Base-by-base conservation (phyloP, 2,888 invertebrate genomes). In the Chrysina gloriosa region DNA sequence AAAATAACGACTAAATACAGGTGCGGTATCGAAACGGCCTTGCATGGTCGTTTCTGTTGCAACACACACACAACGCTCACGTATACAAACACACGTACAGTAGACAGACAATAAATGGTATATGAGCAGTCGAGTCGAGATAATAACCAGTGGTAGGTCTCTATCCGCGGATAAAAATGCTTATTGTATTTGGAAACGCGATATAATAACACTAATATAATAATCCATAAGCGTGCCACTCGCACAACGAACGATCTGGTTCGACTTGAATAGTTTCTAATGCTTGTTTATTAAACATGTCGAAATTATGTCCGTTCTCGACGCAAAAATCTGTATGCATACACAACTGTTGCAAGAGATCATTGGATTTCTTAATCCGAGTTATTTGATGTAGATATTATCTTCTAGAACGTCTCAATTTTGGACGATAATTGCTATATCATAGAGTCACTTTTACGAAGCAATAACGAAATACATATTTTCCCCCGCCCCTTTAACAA, bases 21-120 rank as follows among this genome's bases (percentile, higher is more conserved):
- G 73, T 73, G 72, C 73, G 73, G 72, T 72, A 67, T 64, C 45
- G 69, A 16, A 36, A 71, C 73, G 73, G 68, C 71, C 73, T 71
- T 72, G 73, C 71, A 70, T 69, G 73, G 73, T 67, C 73, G 71
- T 69, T 68, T 54, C 54, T 52, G 70, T 70, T 71, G 66, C 72
- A 64, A 69, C 68, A 71, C 63, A 31, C 25, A 63, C 47, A 63
- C 25, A 31, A 45, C 19, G n/a, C 31, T 9, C 31, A 31, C 31
- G n/a, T 6, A 31, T n/a, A 31, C 31, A 7, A 31, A 31, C 31
- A 31, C 31, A 31, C 31, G n/a, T 45, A 19, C 14, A 45, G 45
- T 45, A 9, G 16, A 16, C 36, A 16, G 19, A 45, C 45, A 16
- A 45, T 7, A 19, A 45, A 45, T 21, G 19, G 16, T 7, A 4